phyloP scores from a whole-genome alignment of 2,888 invertebrate species.

The Galerucella pusilla region DNA sequence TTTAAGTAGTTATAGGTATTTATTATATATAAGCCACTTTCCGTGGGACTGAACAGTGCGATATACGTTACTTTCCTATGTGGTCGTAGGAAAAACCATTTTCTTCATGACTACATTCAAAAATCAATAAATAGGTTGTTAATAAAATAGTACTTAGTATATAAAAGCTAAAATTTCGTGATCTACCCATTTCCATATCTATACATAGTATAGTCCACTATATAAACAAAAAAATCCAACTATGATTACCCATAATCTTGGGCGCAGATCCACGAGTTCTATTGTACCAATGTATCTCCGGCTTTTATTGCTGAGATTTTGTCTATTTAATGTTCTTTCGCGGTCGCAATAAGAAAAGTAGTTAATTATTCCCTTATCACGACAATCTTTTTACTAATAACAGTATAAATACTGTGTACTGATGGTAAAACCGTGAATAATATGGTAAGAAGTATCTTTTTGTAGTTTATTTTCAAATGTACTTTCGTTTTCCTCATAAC shows the following conservation, averaged over 20 bases:
- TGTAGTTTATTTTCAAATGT: not conserved
- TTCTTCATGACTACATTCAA: too few species aligned
- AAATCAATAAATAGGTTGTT: too few species aligned
- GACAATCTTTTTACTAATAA: slow-evolving; percentile 2
- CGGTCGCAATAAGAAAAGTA: slow-evolving; percentile 7
- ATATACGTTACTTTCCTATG: too few species aligned
- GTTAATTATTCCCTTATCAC: slow-evolving; percentile 5
- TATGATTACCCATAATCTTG: slow-evolving; percentile 9
- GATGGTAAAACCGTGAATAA: slow-evolving; percentile 1
- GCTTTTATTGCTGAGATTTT: slow-evolving; percentile 5
- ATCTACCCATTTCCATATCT: not conserved
- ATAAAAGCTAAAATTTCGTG: not conserved
- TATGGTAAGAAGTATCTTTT: not conserved
- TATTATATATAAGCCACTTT: too few species aligned
- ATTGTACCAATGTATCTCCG: slow-evolving; percentile 8
- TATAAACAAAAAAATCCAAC: not conserved
- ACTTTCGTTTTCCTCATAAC: too few species aligned
- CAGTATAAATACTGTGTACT: not conserved
- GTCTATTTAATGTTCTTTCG: slow-evolving; percentile 1
- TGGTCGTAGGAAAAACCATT: too few species aligned
- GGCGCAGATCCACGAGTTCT: not conserved
- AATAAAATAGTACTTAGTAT: too few species aligned
- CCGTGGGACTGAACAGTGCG: too few species aligned
- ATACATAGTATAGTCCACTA: not conserved
- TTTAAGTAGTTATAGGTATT: too few species aligned